A percentile compares a stretch with the other conserved stretches of the same genome.
Conservation (phyloP, 2,797 vertebrate species). For the Propithecus perrieri region DNA sequence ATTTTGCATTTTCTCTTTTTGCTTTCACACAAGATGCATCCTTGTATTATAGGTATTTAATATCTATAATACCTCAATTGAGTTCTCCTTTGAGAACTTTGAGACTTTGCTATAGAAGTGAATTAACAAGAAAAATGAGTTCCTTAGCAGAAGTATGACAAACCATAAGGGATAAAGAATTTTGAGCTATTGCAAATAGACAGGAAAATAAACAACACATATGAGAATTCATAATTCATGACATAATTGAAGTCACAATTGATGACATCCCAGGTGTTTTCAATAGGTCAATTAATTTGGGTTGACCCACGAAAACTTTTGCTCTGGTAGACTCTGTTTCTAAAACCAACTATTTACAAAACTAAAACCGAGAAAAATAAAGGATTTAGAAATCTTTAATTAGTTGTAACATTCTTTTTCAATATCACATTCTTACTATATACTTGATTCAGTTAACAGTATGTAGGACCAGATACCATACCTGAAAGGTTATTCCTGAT, state of each 20-base stretch:
- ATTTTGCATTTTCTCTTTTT: neutral
- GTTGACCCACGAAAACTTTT: neutral
- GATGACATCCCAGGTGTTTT: neutral
- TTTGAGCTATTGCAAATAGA: neutral
- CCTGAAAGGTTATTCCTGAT: slow-evolving; percentile 89
- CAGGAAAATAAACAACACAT: neutral
- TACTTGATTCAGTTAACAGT: neutral
- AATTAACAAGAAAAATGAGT: neutral
- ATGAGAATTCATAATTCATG: neutral
- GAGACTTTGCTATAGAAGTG: neutral
- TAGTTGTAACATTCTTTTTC: neutral
- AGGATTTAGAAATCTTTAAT: neutral
- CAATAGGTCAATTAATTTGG: neutral
- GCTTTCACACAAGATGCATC: neutral
- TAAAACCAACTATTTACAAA: slow-evolving; percentile 35
- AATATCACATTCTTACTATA: neutral
- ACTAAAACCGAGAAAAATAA: slow-evolving; percentile 50
- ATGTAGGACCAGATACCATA: slow-evolving; percentile 79
- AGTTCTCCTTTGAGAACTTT: neutral
- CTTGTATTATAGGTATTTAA: neutral
- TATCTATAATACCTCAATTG: no score
- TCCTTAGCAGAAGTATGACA: slow-evolving; percentile 27
- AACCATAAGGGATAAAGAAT: neutral
- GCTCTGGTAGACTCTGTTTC: slow-evolving; percentile 13
- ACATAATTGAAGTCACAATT: neutral